Conservation (phyloP, 2,797 vertebrate species). For the Pangasius sanitwongsei region DNA sequence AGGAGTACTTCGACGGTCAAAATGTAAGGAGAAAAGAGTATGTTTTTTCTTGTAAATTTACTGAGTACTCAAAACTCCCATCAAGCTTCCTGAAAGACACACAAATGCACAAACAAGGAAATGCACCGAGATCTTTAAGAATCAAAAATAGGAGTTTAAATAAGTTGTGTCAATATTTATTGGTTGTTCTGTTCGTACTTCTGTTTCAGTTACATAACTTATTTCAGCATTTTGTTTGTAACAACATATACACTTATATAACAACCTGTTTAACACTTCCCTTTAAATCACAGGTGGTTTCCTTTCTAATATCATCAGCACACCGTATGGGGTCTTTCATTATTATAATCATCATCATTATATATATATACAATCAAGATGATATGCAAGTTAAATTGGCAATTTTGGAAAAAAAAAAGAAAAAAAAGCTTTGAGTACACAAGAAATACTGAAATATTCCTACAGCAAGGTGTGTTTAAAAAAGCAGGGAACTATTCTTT, state of each 20-base stretch:
- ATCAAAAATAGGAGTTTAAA: constrained; percentile 48
- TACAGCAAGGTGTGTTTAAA: constrained; percentile 42
- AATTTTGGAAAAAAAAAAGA: constrained; percentile 8
- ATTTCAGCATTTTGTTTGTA: constrained; percentile 69
- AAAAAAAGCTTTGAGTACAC: constrained; percentile 19
- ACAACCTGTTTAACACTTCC: constrained; percentile 53
- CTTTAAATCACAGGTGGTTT: constrained; percentile 53
- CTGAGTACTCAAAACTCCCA: not conserved
- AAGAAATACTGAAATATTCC: constrained; percentile 38
- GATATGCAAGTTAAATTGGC: constrained; percentile 56
- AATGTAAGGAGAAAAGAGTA: not conserved
- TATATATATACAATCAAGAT: constrained; percentile 72
- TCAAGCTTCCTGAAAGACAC: not conserved
- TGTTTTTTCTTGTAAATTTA: not conserved
- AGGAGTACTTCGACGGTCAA: not conserved
- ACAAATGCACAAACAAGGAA: not conserved
- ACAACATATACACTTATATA: constrained; percentile 75
- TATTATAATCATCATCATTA: constrained; percentile 60
- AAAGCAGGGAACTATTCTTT: constrained; percentile 39
- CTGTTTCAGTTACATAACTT: constrained; percentile 70
- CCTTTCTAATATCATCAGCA: constrained; percentile 41
- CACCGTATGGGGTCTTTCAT: constrained; percentile 55
- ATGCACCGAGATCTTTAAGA: not conserved
- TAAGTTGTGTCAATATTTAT: constrained; percentile 75
- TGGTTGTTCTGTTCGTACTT: constrained; percentile 64